Evolutionary conservation across 2,797 vertebrate species (phyloP).

Genomic region (Sebastes ruberrimus): DNA sequence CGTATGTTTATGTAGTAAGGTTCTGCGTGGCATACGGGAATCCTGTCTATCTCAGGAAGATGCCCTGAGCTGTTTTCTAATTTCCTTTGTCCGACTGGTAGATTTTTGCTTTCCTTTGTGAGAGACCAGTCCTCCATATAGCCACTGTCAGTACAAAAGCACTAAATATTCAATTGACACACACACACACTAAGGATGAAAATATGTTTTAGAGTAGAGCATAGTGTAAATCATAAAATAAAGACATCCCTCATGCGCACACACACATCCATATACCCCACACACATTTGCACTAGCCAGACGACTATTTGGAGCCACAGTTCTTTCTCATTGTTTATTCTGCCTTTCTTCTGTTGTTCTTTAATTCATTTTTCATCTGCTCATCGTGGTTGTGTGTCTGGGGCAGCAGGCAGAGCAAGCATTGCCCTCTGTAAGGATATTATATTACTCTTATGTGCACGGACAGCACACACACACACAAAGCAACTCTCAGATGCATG

Average conservation of each 20-base stretch:
- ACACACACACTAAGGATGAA: slow-evolving; percentile 37
- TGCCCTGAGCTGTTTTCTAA: not conserved
- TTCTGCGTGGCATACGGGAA: not conserved
- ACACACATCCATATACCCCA: slow-evolving; percentile 22
- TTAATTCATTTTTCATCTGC: slow-evolving; percentile 88
- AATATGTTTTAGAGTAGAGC: slow-evolving; percentile 46
- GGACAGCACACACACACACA: slow-evolving; percentile 24
- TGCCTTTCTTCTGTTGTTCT: slow-evolving; percentile 78
- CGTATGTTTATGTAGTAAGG: not conserved
- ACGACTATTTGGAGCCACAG: slow-evolving; percentile 66
- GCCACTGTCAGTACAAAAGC: slow-evolving; percentile 24
- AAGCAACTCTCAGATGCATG: slow-evolving; percentile 48
- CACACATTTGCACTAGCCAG: slow-evolving; percentile 49
- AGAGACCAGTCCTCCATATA: slow-evolving; percentile 3
- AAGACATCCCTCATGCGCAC: slow-evolving; percentile 40
- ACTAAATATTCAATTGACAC: slow-evolving; percentile 61
- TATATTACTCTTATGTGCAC: slow-evolving; percentile 65
- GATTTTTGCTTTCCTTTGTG: not conserved
- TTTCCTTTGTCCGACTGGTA: not conserved
- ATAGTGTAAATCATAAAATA: slow-evolving; percentile 66
- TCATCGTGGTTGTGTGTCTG: slow-evolving; percentile 73
- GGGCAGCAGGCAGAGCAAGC: slow-evolving; percentile 71
- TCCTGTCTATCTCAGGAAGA: not conserved
- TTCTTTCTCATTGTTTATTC: slow-evolving; percentile 77
- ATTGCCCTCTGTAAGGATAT: slow-evolving; percentile 79